Evolutionary conservation across 64 coral and sea anemone species (phyloP), one percentile per base, ranked within the genome.

Genomic region (Stylophora pistillata): DNA sequence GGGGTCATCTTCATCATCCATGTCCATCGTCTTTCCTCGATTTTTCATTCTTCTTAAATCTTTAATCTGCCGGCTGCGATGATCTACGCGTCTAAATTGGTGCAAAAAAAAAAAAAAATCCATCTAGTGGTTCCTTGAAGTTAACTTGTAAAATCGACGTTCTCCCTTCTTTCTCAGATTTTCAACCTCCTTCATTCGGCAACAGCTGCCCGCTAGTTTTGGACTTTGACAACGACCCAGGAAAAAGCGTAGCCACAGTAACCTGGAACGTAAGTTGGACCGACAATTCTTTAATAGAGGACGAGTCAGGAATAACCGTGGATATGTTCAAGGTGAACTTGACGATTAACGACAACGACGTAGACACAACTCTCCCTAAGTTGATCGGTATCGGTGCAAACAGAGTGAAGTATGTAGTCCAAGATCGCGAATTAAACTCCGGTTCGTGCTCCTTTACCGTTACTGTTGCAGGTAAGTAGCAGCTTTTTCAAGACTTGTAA

Each of bases 211-310:
- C 37, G 37, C 0, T 7, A 47, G 3, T 47, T 47, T 47, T 47
- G 37, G 5, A 2, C 1, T 13, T 65, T 9, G 0, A 75, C n/a
- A 92, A 86, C 32, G 82, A 86, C 82, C 20, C 4, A 70, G 90
- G 90, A 30, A 57, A 86, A 55, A 85, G 78, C 52, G 64, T 65
- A 13, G 30, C 90, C 0, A 86, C 82, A 21, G 90, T 86, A 1
- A 72, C 1, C 18, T 86, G 73, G 81, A 70, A 12, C 6, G 76
- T 92, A 21, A 25, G 15, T 2, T 92, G 68, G 58, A 28, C 26
- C 25, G 90, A 92, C 73, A 92, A 92, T 29, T 92, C 90, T 13
- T 26, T 92, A 20, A 56, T 23, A 3, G 81, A 1, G 26, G 64
- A 65, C 25, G 70, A 71, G n/a, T 78, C 89, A 52, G 73, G 72